Evolutionary conservation across 1,140 invertebrate species (phyloP).

Genomic region (Drosophila oshimai): DNA sequence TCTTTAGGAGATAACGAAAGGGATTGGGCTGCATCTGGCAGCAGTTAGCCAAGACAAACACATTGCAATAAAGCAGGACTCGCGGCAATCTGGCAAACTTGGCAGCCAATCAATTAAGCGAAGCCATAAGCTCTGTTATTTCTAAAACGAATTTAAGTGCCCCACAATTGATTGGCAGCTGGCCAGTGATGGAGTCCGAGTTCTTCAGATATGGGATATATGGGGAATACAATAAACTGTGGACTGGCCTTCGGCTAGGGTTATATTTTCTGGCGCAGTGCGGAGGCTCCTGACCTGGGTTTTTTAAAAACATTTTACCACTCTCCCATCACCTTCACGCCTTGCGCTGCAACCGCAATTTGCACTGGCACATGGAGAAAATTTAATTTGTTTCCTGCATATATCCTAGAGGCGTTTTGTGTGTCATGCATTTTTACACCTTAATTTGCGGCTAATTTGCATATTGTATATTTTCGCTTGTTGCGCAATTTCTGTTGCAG

Average conservation of each 20-base stretch:
- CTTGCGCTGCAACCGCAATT: slow-evolving; percentile 47
- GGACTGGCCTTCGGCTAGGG: slow-evolving; percentile 1
- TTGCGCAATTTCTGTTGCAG: slow-evolving; percentile 65
- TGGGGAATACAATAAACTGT: slow-evolving; percentile 21
- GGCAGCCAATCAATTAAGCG: slow-evolving; percentile 62
- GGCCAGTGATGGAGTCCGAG: slow-evolving; percentile 33
- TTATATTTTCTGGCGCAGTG: slow-evolving; percentile 36
- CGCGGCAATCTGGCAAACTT: slow-evolving; percentile 61
- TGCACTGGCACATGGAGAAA: slow-evolving; percentile 40
- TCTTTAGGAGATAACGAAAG: background rate
- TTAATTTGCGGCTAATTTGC: slow-evolving; percentile 78
- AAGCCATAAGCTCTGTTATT: slow-evolving; percentile 59
- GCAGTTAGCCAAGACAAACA: slow-evolving; percentile 36
- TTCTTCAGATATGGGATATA: background rate
- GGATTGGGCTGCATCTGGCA: slow-evolving; percentile 39
- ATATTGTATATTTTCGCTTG: slow-evolving; percentile 71
- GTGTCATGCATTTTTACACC: slow-evolving; percentile 79
- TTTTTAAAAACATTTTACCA: slow-evolving; percentile 5
- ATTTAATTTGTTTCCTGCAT: slow-evolving; percentile 74
- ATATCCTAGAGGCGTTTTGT: slow-evolving; percentile 72
- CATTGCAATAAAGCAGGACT: slow-evolving; percentile 58
- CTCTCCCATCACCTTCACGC: slow-evolving; percentile 1
- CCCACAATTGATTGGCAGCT: slow-evolving; percentile 52
- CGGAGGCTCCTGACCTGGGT: slow-evolving; percentile 9
- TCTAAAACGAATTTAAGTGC: slow-evolving; percentile 35